Conservation (phyloP, 2,888 invertebrate genomes). For the Ormia ochracea region DNA sequence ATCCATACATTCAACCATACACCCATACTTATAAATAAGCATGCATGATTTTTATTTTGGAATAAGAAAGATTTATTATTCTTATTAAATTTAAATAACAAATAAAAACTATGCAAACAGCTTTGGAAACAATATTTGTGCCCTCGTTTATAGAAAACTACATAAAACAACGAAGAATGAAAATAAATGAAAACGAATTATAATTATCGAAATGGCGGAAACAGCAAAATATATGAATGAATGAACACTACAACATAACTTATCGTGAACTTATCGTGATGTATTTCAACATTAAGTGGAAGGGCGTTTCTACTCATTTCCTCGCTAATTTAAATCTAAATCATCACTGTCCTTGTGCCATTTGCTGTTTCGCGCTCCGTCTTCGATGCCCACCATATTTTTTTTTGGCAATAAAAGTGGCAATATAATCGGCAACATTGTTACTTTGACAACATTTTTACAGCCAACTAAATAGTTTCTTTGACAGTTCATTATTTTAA, state of each 20-base stretch:
- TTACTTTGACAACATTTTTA: slow-evolving; percentile 66
- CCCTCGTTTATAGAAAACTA: slow-evolving; percentile 5
- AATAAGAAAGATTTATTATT: slow-evolving; percentile 3
- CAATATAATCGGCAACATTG: slow-evolving; percentile 63
- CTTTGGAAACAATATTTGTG: slow-evolving; percentile 32
- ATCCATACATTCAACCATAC: no score
- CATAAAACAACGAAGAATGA: slow-evolving; percentile 53
- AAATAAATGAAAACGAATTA: slow-evolving; percentile 49
- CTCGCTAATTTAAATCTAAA: slow-evolving; percentile 43
- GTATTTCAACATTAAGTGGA: slow-evolving; percentile 33
- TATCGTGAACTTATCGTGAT: slow-evolving; percentile 24
- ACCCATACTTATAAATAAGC: no score
- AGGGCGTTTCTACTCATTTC: slow-evolving; percentile 47
- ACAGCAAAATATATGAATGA: slow-evolving; percentile 15
- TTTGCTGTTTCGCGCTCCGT: neutral
- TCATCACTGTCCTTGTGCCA: slow-evolving; percentile 9
- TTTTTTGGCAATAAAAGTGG: slow-evolving; percentile 55
- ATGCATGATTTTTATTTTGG: no score
- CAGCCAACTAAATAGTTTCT: slow-evolving; percentile 63
- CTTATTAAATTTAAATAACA: slow-evolving; percentile 10
- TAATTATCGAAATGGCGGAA: slow-evolving; percentile 63
- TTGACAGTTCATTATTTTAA: slow-evolving; percentile 66
- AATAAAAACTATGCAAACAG: neutral
- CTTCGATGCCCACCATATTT: slow-evolving; percentile 20
- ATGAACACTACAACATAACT: slow-evolving; percentile 18